Percentiles rank a stretch among this genome's conserved stretches.
Evolutionary conservation across 2,113 vertebrate genomes (phyloP).

Genomic region (Rhodinocichla rosea): DNA sequence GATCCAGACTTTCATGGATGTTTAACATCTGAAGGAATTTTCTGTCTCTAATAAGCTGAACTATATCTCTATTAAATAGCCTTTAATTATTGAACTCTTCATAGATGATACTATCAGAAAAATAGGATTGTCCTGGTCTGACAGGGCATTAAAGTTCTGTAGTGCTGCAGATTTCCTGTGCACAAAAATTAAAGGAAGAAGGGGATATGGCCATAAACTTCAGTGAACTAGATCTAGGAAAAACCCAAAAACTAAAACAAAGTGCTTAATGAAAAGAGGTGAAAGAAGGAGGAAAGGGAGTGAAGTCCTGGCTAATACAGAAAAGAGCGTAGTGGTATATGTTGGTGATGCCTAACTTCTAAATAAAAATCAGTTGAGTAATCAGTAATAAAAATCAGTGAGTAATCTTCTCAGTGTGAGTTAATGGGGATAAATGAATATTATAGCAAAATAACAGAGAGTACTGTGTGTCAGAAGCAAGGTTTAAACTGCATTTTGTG

Average conservation of each 20-base stretch:
- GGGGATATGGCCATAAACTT: not conserved
- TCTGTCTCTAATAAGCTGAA: not conserved
- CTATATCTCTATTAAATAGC: not conserved
- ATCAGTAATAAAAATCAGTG: not conserved
- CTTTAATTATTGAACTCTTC: not conserved
- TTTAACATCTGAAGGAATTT: not conserved
- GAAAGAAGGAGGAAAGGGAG: not conserved
- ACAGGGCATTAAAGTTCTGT: not conserved
- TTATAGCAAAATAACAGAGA: not conserved
- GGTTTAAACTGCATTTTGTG: not conserved
- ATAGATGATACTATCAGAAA: not conserved
- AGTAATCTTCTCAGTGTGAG: not conserved
- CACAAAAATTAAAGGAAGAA: not conserved
- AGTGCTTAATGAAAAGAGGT: not conserved
- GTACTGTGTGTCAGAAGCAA: not conserved
- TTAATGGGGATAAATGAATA: not conserved
- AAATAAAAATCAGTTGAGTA: not conserved
- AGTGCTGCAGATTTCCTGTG: not conserved
- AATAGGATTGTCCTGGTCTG: not conserved
- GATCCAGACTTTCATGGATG: not conserved
- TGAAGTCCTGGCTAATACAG: not conserved
- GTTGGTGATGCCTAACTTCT: not conserved
- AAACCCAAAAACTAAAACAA: not conserved
- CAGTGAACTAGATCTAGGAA: not conserved
- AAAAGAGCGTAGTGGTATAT: not conserved